Evolutionary conservation across 2,888 invertebrate genomes (phyloP).

Genomic region (Toxonevra muliebris): DNA sequence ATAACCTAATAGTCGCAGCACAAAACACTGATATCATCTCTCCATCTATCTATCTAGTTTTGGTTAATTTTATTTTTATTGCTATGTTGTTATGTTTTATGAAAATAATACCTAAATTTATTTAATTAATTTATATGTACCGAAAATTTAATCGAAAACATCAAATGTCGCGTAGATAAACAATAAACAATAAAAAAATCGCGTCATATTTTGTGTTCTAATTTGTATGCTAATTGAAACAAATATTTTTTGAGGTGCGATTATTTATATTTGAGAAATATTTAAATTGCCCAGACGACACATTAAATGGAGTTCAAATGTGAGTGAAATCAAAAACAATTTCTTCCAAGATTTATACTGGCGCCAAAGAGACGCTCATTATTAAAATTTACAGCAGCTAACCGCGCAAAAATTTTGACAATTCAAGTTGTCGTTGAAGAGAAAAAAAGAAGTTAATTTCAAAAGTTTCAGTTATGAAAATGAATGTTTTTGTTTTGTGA

Average conservation of each 20-base stretch:
- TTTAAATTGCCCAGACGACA: conserved; percentile 1
- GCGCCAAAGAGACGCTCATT: conserved; percentile 24
- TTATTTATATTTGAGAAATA: conserved; percentile 13
- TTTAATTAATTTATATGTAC: too few species aligned
- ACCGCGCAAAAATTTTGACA: too few species aligned
- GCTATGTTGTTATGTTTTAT: too few species aligned
- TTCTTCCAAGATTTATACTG: conserved; percentile 10
- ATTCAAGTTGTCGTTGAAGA: too few species aligned
- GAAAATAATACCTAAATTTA: too few species aligned
- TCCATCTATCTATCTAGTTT: too few species aligned
- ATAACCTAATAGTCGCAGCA: too few species aligned
- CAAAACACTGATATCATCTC: too few species aligned
- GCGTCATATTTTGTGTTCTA: conserved; percentile 13
- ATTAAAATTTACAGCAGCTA: not conserved
- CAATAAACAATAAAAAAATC: not conserved
- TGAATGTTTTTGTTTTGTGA: not conserved
- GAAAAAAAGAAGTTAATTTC: not conserved
- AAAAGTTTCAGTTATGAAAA: conserved; percentile 14
- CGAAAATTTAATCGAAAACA: too few species aligned
- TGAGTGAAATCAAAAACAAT: conserved; percentile 2
- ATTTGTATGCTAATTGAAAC: conserved; percentile 25
- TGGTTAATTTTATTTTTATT: too few species aligned
- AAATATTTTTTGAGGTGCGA: conserved; percentile 17
- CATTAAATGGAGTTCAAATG: not conserved
- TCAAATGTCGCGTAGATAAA: too few species aligned